phyloP scores from a whole-genome alignment of 2,888 invertebrate species.

The Invenusta paracnida region DNA sequence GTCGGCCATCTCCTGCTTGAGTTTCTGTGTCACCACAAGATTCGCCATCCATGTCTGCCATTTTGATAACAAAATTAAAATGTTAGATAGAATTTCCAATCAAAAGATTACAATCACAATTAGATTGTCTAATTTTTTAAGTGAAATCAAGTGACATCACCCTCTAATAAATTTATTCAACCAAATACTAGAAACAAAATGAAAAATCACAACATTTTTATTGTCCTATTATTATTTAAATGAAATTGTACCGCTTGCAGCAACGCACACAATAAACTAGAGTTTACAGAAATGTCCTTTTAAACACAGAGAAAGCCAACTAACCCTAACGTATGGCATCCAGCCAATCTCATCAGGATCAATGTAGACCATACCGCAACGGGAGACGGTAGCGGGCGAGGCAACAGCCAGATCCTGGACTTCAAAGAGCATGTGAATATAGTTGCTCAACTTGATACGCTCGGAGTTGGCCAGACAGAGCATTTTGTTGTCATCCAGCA shows the following conservation, averaged over 20 bases:
- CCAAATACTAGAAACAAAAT: no score
- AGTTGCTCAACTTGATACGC: conserved; percentile 79
- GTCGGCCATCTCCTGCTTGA: conserved; percentile 64
- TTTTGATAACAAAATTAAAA: no score
- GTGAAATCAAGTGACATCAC: no score
- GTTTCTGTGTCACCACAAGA: conserved; percentile 61
- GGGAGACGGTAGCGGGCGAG: conserved; percentile 80
- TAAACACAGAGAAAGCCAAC: background rate
- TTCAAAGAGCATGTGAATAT: conserved; percentile 79
- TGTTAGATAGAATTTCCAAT: no score
- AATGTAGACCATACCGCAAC: conserved; percentile 79
- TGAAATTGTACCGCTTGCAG: no score
- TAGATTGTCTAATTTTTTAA: no score
- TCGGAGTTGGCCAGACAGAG: conserved; percentile 83
- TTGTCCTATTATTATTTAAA: no score
- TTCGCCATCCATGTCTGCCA: conserved; percentile 68
- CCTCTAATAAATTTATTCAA: no score
- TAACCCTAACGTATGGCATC: conserved; percentile 68
- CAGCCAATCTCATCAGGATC: conserved; percentile 78
- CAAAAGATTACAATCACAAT: no score
- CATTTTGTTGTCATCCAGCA: conserved; percentile 87
- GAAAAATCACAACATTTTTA: no score
- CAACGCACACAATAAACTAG: no score
- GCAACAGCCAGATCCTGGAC: conserved; percentile 77
- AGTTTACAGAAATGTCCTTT: no score